These are phyloP conservation scores for Achatina immaculata DNA, from an alignment of 1,140 invertebrate genomes.

Conservation along the genomic window DNA sequence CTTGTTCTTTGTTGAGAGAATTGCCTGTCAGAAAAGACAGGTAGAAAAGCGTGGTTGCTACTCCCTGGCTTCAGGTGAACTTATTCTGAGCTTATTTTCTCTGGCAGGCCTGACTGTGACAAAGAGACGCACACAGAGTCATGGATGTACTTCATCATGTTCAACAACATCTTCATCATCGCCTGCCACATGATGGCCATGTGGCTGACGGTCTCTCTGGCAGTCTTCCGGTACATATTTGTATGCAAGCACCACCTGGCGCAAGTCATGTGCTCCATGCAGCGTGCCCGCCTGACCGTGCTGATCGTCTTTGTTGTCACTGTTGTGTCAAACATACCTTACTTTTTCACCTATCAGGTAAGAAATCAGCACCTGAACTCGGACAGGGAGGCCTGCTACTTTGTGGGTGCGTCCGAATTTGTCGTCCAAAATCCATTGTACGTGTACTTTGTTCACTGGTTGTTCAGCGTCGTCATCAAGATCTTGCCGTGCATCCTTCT, in stretches of 20 bases:
- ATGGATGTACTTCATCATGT: slow-evolving; percentile 66
- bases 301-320: slow-evolving; percentile 80
- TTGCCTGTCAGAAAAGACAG: too few relatives aligned
- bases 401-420: slow-evolving; percentile 50
- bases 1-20: too few relatives aligned
- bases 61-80: too few relatives aligned
- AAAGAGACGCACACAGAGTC: not conserved
- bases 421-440: slow-evolving; percentile 46
- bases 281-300: slow-evolving; percentile 82
- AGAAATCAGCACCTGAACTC: slow-evolving; percentile 28
- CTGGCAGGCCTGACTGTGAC: not conserved
- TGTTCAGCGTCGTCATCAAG: slow-evolving; percentile 89
- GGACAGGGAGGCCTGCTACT: slow-evolving; percentile 43
- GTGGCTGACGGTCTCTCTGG: slow-evolving; percentile 91
- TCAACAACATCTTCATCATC: slow-evolving; percentile 78
- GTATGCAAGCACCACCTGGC: slow-evolving; percentile 84
- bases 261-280: slow-evolving; percentile 79
- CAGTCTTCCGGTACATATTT: slow-evolving; percentile 93
- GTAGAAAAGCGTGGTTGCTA: too few relatives aligned
- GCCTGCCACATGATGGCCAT: slow-evolving; percentile 94
- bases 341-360: slow-evolving; percentile 73
- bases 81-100: too few relatives aligned
- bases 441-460: slow-evolving; percentile 78
- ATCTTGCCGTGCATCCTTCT: slow-evolving; percentile 84
- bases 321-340: slow-evolving; percentile 83